Evolutionary conservation across 2,113 vertebrate genomes (phyloP), one percentile per base, ranked within the genome.

Genomic region (Chiloscyllium plagiosum): DNA sequence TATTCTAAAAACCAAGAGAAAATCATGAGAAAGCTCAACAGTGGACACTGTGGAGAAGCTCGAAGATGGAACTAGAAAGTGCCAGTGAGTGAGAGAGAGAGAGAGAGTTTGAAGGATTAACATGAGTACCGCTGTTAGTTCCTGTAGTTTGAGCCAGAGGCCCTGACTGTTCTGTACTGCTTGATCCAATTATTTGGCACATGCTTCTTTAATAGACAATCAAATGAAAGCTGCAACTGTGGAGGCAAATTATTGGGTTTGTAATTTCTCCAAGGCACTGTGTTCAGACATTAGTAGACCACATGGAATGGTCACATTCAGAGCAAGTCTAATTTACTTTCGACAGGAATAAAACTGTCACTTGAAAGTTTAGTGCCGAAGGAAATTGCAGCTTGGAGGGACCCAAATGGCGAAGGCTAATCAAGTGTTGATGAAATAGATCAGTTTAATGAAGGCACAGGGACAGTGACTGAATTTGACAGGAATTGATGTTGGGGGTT

Each of bases 351-450:
- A 37, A 68, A 68, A 42, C 90, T 94, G 87, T 52, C 52, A 61
- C 29, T 0, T 89, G n/a, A 8, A 68, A 66, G 90, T 94, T 61
- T 42, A 66, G 61, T 65, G 20, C n/a, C 19, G 3, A 68, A 22
- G 65, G 22, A 94, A 66, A 22, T n/a, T 94, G 65, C 50, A 26
- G 33, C 65, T 94, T 37, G 37, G 42, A 94, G 33, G 65, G 61
- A 68, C 50, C 56, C 20, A 94, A 52, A 42, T 26, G 33, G 87
- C 10, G 10, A 90, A 61, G 52, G 52, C 52, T 37, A 68, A 94
- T 66, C 90, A 68, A 89, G 65, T 65, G 50, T 90, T 94, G n/a
- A 37, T 66, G 89, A 68, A 94, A 94, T 90, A 90, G 52, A 90
- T 94, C 90, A 66, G 65, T 94, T 66, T 68, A 66, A 68, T 65